phyloP scores from a whole-genome alignment of 2,888 invertebrate genomes.

The Bellardia pandia region DNA sequence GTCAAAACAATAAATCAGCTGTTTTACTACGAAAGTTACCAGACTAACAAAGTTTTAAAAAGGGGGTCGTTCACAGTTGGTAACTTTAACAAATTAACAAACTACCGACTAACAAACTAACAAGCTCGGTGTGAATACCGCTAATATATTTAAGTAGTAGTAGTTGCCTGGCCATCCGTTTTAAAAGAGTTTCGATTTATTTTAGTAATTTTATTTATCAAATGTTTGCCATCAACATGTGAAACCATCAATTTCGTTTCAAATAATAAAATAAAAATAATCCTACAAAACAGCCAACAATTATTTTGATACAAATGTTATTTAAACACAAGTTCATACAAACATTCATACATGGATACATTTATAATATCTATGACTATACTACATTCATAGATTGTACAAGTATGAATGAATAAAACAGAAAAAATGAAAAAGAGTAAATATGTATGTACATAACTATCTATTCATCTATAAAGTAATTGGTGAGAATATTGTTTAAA shows the following conservation, averaged over 20 bases:
- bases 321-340: not conserved
- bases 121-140: too few species aligned
- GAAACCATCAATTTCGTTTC: conserved; percentile 7
- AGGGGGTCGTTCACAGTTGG: too few species aligned
- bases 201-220: conserved; percentile 1
- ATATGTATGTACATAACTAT: not conserved
- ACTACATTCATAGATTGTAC: too few species aligned
- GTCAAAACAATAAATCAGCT: too few species aligned
- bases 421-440: not conserved
- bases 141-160: too few species aligned
- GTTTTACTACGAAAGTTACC: too few species aligned
- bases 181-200: not conserved
- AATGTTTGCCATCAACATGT: conserved; percentile 1
- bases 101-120: too few species aligned
- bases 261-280: not conserved
- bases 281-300: conserved; percentile 3
- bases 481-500: conserved; percentile 40
- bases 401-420: not conserved
- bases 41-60: too few species aligned
- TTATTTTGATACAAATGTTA: not conserved
- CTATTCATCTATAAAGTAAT: conserved; percentile 33
- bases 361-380: too few species aligned
- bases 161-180: too few species aligned
- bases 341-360: not conserved
- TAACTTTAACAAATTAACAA: too few species aligned